These are phyloP conservation scores for Agrilus planipennis DNA, from an alignment of 1,140 invertebrate species.

Conservation along the genomic window DNA sequence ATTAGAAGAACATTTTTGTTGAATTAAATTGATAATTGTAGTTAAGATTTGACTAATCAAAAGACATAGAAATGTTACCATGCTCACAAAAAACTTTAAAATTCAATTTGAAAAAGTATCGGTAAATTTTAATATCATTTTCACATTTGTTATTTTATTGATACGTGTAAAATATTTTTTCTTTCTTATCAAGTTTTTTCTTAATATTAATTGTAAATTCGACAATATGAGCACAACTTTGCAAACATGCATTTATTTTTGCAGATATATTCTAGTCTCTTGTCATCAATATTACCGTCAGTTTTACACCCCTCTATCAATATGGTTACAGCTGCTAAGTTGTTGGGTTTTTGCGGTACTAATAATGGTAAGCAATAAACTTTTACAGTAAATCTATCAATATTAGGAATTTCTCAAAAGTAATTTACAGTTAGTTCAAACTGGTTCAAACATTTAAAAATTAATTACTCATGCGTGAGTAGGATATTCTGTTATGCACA, in stretches of 20 bases:
- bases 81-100: no score
- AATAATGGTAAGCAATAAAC: slow-evolving; percentile 40
- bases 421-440: not conserved
- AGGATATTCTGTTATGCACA: no score
- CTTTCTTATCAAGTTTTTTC: not conserved
- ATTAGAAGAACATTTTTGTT: no score
- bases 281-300: slow-evolving; percentile 59
- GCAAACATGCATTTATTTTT: not conserved
- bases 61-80: no score
- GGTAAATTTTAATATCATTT: not conserved
- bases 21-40: no score
- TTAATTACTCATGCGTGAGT: no score
- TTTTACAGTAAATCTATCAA: not conserved
- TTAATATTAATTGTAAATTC: not conserved
- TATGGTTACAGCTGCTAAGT: slow-evolving; percentile 58
- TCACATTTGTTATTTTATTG: not conserved
- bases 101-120: no score
- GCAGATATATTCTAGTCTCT: slow-evolving; percentile 72
- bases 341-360: slow-evolving; percentile 63
- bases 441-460: not conserved
- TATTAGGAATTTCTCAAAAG: not conserved
- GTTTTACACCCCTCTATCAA: slow-evolving; percentile 59
- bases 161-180: not conserved
- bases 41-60: no score
- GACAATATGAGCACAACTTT: not conserved